Evolutionary conservation across 2,797 vertebrate genomes (phyloP), one percentile per base, ranked within the genome.

Genomic region (Chelmon rostratus): DNA sequence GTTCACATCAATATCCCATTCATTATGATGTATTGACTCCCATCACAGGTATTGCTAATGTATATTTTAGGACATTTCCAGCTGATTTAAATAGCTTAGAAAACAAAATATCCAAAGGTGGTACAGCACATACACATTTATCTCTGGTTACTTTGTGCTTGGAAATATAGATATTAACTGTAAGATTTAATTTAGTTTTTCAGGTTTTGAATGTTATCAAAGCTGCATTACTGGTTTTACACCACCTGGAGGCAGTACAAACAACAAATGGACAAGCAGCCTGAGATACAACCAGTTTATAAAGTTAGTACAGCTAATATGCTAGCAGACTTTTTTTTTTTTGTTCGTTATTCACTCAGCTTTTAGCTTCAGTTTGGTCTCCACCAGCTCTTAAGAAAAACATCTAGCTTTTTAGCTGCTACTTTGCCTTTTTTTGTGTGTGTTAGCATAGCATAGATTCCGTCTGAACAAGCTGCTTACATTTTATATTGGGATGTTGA

Each of bases 1-100:
- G 86, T 88, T 89, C 79, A 66, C 88, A 90, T 92, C 92, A 87
- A 88, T 87, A 89, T 83, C 82, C 53, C 66, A 49, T 86, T 90
- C 88, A 90, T 90, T 91, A 89, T 89, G 85, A 92, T 88, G 81
- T 68, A 84, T 71, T n/a, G 78, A 82, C 73, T 85, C 69, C 44
- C 69, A 70, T 84, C 85, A 71, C 68, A 87, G 68, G 79, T 79
- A 70, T 71, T 19, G 11, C 57, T 76, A 58, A 85, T 76, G 73
- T 64, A 84, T 69, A 81, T 86, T 85, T 90, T 68, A 68, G 57
- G 54, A 75, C 38, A 71, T 76, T 85, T 84, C 38, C 49, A 61
- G 44, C 10, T 23, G 59, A 79, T 76, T 83, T 59, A 58, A 52
- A 67, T 49, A 13, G 66, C 68, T 75, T 40, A 19, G 15, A 52